phyloP scores from a whole-genome alignment of 2,113 vertebrate species.

The Heteronetta atricapilla region DNA sequence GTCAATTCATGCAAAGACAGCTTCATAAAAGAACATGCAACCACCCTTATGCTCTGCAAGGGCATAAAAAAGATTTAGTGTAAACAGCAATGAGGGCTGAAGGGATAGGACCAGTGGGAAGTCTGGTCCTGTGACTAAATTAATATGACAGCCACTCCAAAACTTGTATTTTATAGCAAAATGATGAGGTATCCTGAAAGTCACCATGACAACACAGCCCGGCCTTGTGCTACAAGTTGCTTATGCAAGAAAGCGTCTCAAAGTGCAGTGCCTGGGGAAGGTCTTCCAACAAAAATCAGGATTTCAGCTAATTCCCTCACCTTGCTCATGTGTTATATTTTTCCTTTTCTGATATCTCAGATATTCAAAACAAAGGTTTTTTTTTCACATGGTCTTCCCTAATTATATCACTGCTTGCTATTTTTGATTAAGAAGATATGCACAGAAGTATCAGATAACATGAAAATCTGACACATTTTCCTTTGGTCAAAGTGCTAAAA shows the following conservation, averaged over 20 bases:
- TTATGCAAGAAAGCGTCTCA: neutral
- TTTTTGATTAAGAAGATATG: neutral
- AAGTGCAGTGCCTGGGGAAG: neutral
- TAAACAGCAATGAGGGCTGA: neutral
- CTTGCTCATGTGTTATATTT: neutral
- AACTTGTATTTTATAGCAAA: slow-evolving; percentile 20
- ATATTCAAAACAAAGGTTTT: neutral
- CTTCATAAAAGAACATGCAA: neutral
- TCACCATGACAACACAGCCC: slow-evolving; percentile 64
- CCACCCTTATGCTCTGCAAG: neutral
- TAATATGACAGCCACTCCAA: neutral
- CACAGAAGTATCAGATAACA: neutral
- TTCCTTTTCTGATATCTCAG: neutral
- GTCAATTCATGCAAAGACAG: neutral
- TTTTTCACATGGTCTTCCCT: neutral
- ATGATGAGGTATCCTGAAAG: slow-evolving; percentile 21
- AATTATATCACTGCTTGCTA: neutral
- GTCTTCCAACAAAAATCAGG: neutral
- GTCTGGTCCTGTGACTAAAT: neutral
- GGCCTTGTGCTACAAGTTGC: slow-evolving; percentile 7
- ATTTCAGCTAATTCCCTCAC: neutral
- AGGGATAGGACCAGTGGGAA: neutral
- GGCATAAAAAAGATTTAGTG: neutral
- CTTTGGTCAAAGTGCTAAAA: neutral
- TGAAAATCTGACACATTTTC: neutral